Base-by-base conservation (phyloP, 2,888 invertebrate genomes). In the Emesis castigata region DNA sequence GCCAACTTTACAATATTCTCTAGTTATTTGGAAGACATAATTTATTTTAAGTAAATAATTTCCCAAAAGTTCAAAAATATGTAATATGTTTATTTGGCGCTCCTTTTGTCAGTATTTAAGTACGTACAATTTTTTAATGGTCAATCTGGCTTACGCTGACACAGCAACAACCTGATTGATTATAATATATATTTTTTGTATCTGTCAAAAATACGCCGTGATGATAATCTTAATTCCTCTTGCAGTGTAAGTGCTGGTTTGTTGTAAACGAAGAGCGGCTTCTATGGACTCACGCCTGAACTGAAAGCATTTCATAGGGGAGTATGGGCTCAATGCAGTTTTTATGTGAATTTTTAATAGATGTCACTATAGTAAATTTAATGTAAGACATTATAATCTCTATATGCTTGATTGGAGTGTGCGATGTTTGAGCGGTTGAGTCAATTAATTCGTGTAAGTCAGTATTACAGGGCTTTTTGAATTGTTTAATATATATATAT, bases 241-340 rank as follows among this genome's bases (percentile, higher is more conserved):
- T 79, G 65, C 79, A 79, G 79, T 79, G 69, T 79, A 71, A 79
- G 61, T 65, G 75, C 69, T 69, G 62, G 8, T 26, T 48, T 34
- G 48, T 73, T 22, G 39, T 31, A 16, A 61, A 29, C 22, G 71
- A 66, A 34, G 62, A 62, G 71, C 71, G 44, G 31, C 44, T 26
- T 71, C 71, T 64, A 31, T 62, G 71, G 71, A 71, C 71, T 61
- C 79, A 86, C 87, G 85, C 84, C 26, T 26, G 26, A 48, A 48
- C 48, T 16, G 86, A 89, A 91, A 91, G 93, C 93, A 93, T 94
- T 93, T 93, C 62, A 86, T 91, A 90, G 90, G 89, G 90, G 90
- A 88, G 92, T 90, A 90, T 91, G 92, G 94, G 94, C 94, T 94
- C 94, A 94, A 94, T 90, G 93, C 93, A 93, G 93, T 93, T 94